Evolutionary conservation across 2,113 vertebrate genomes (phyloP).

Genomic region (Copsychus sechellarum): DNA sequence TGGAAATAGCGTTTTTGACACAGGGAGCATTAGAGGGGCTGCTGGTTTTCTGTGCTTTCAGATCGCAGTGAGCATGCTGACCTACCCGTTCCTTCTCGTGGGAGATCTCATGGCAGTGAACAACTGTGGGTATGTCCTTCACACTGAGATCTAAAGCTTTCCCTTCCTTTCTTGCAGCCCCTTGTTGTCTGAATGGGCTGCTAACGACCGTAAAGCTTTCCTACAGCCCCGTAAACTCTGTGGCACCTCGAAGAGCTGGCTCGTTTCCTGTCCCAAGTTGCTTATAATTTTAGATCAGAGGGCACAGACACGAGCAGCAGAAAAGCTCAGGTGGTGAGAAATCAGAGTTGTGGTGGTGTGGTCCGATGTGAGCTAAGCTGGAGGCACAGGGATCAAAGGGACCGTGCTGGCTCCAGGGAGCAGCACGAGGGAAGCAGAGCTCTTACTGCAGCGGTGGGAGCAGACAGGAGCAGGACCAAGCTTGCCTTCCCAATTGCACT

Average conservation of each 20-base stretch:
- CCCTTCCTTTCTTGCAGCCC: background rate
- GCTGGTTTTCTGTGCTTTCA: slow-evolving; percentile 58
- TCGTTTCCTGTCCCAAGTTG: slow-evolving; percentile 2
- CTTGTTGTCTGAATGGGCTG: background rate
- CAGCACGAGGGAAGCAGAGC: background rate
- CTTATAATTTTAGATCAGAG: slow-evolving; percentile 35
- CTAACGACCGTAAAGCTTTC: slow-evolving; percentile 4
- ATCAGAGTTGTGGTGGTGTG: background rate
- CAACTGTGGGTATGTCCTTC: slow-evolving; percentile 85
- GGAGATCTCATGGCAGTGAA: slow-evolving; percentile 90
- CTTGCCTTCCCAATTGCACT: background rate
- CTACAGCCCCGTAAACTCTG: background rate
- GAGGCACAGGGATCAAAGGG: background rate
- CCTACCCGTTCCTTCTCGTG: slow-evolving; percentile 88
- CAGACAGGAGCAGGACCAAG: background rate
- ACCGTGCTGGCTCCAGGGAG: background rate
- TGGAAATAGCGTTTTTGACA: background rate
- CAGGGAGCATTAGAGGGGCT: background rate
- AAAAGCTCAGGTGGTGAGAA: background rate
- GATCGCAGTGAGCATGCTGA: slow-evolving; percentile 87
- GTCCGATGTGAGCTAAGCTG: background rate
- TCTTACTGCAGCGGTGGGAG: rapidly evolving
- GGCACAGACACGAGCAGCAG: background rate
- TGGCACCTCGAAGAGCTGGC: background rate
- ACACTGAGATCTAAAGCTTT: background rate